Evolutionary conservation across 2,797 vertebrate genomes (phyloP).

Genomic region (Myotis pilosus): DNA sequence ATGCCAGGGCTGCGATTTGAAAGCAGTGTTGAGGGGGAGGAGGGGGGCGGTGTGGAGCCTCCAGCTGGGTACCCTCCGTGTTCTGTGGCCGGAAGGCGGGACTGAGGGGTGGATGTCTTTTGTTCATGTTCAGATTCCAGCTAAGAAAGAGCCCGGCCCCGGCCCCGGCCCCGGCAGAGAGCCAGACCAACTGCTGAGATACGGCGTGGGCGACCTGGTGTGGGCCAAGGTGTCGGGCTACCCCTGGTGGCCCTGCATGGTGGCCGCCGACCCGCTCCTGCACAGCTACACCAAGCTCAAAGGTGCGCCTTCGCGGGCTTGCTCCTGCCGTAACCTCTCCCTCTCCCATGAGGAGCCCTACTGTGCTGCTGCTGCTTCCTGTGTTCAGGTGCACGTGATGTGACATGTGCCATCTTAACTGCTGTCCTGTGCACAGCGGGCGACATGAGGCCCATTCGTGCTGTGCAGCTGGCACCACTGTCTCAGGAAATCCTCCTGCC

Average conservation of each 20-base stretch:
- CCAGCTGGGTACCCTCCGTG: neutral
- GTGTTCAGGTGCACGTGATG: neutral
- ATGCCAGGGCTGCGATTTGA: neutral
- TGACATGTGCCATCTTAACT: neutral
- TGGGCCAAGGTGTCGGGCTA: constrained; percentile 98
- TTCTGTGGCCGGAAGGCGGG: neutral
- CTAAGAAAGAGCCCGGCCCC: constrained; percentile 80
- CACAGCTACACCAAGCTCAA: constrained; percentile 91
- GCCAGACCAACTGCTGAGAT: constrained; percentile 80
- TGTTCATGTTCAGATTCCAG: constrained; percentile 74
- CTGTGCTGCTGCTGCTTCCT: neutral
- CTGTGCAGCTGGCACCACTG: accelerated
- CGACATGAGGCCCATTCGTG: accelerated
- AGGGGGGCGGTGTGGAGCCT: neutral
- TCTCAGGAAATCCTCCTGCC: accelerated
- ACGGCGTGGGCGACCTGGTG: constrained; percentile 91
- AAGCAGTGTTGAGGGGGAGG: neutral
- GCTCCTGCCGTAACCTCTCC: neutral
- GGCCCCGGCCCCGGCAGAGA: constrained; percentile 67
- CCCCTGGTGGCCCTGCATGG: constrained; percentile 99
- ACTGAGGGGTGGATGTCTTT: neutral
- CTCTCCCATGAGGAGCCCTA: neutral
- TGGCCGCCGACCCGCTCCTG: constrained; percentile 93
- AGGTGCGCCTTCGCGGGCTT: constrained; percentile 82
- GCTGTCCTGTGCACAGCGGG: neutral